These are phyloP conservation scores for Charaxes varanes DNA, from an alignment of 1,140 invertebrate species.

Conservation along the genomic window DNA sequence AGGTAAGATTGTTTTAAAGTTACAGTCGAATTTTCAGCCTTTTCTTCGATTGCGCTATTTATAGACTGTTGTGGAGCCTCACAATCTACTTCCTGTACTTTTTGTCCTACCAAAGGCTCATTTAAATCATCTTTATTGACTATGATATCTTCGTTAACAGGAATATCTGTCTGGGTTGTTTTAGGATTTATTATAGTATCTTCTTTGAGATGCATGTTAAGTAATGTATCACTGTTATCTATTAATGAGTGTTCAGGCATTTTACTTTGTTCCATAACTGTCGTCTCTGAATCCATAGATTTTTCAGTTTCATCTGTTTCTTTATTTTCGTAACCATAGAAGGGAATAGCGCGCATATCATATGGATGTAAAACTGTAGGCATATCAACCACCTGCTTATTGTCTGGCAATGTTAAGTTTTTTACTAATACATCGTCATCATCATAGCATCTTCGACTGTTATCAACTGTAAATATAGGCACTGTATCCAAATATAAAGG, in stretches of 20 bases:
- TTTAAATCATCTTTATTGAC: background rate
- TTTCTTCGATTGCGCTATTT: too few species aligned
- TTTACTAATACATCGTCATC: slow-evolving; percentile 7
- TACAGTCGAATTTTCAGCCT: too few species aligned
- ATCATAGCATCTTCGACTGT: slow-evolving; percentile 6
- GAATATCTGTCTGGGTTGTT: slow-evolving; percentile 4
- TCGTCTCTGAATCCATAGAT: background rate
- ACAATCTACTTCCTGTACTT: background rate
- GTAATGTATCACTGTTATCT: too few species aligned
- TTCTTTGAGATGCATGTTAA: too few species aligned
- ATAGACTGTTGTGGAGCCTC: too few species aligned
- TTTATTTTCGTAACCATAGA: slow-evolving; percentile 17
- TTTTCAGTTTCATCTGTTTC: slow-evolving; percentile 8
- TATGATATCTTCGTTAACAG: slow-evolving; percentile 4
- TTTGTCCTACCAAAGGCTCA: too few species aligned
- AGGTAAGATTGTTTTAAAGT: background rate
- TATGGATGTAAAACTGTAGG: slow-evolving; percentile 16
- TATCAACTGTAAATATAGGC: slow-evolving; percentile 6
- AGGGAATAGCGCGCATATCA: slow-evolving; percentile 15
- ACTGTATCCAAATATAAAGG: slow-evolving; percentile 13
- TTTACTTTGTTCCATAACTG: background rate
- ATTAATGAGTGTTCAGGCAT: too few species aligned
- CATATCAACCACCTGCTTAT: slow-evolving; percentile 4
- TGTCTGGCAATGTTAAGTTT: background rate
- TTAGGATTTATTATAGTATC: too few species aligned